Evolutionary conservation across 2,113 vertebrate genomes (phyloP), one percentile per base, ranked within the genome.

Genomic region (Maccullochella peelii): DNA sequence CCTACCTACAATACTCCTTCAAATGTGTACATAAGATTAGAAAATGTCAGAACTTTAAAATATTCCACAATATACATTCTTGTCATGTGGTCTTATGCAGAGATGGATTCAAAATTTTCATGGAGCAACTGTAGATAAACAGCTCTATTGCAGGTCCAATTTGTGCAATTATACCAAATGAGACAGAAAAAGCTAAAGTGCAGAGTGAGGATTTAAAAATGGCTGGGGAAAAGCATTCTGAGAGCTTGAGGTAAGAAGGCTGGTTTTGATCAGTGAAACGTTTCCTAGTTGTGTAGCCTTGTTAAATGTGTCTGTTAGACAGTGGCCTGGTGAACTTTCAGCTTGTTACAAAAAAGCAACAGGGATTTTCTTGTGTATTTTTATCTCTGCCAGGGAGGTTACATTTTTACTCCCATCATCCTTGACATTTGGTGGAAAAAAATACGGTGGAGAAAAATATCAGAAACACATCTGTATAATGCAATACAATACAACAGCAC

Each of bases 211-310:
- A 38, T 38, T 11, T 71, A 12, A 23, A 36, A 38, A 23, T 40
- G 15, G 47, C 55, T 36, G 15, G 15, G 40, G 16, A 42, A 55
- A 76, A 5, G 20, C 44, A 40, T 30, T 59, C 40, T 62, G n/a
- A 42, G 55, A 69, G 42, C n/a, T 61, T 4, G 23, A 20, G 42
- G 44, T 21, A 58, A 73, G 27, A 73, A 79, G 66, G 30, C 52
- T 21, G 63, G 12, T 40, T 63, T 71, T 63, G 57, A 72, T 72
- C 47, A 62, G 21, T 15, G 4, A 70, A 62, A 36, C 47, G 40
- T 74, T 25, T 69, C n/a, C 38, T 25, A 61, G 25, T 76, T 74
- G 66, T 76, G 80, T 27, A 16, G 47, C 65, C 54, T 82, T 69
- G 55, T 76, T 75, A 33, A 58, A 52, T 38, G 16, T 52, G 5